A percentile compares a stretch with the other conserved stretches of the same genome.
Conservation (phyloP, 2,888 invertebrate species). For the Synergus japonicus region DNA sequence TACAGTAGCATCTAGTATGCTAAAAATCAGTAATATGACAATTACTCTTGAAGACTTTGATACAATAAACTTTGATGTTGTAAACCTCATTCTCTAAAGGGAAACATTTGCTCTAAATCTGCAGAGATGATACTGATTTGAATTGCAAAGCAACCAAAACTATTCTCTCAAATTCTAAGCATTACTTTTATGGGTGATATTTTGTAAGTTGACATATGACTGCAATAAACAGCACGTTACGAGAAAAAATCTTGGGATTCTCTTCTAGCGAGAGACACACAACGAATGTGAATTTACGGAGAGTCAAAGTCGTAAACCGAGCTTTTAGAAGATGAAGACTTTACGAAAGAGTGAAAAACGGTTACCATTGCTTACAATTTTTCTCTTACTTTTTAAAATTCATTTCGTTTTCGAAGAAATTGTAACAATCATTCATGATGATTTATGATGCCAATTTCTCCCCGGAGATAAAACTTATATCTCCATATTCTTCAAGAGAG, state of each 20-base stretch:
- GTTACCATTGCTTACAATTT: not conserved
- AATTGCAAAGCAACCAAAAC: slow-evolving; percentile 9
- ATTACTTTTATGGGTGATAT: slow-evolving; percentile 6
- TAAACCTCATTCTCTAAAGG: not conserved
- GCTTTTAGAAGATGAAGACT: not conserved
- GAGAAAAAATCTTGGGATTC: not conserved
- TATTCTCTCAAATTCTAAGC: not conserved
- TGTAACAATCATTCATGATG: too few relatives aligned
- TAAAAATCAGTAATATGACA: not conserved
- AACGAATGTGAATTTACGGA: not conserved
- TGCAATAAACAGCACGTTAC: not conserved
- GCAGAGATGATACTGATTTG: slow-evolving; percentile 7
- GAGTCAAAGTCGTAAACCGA: not conserved
- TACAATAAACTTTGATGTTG: not conserved
- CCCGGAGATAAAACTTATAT: too few relatives aligned
- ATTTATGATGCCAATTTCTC: too few relatives aligned
- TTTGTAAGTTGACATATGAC: not conserved
- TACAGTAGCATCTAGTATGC: too few relatives aligned
- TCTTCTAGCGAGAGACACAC: not conserved
- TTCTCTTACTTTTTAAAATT: not conserved
- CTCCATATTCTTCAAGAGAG: too few relatives aligned
- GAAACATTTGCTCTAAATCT: not conserved
- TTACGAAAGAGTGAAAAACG: not conserved
- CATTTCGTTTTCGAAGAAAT: too few relatives aligned
- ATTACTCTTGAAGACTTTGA: not conserved